Percentiles rank a stretch among this genome's conserved stretches.
Evolutionary conservation across 2,797 vertebrate species (phyloP).

Genomic region (Cichlasoma orientale): DNA sequence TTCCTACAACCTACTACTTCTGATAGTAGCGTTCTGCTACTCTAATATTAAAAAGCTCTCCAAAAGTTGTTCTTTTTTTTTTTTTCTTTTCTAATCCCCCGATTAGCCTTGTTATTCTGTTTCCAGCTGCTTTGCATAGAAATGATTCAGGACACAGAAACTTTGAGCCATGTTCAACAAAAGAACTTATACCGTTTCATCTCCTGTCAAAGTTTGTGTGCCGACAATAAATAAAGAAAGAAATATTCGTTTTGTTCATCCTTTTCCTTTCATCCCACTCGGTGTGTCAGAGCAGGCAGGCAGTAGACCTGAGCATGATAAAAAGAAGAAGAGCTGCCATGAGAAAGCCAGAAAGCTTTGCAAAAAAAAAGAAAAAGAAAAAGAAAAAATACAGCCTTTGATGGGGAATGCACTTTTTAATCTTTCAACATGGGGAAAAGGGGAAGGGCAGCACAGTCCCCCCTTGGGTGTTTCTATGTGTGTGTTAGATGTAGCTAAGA

Average conservation of each 20-base stretch:
- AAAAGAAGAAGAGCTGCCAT: conserved; percentile 49
- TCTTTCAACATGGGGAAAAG: conserved; percentile 53
- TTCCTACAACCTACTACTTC: neutral
- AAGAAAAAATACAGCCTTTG: conserved; percentile 61
- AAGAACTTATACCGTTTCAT: conserved; percentile 63
- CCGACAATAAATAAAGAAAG: conserved; percentile 77
- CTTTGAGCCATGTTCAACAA: conserved; percentile 63
- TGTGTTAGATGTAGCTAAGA: neutral
- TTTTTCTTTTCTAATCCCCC: conserved; percentile 36
- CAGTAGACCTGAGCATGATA: conserved; percentile 60
- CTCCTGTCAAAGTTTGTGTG: conserved; percentile 69
- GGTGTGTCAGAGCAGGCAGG: conserved; percentile 57
- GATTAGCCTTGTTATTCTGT: conserved; percentile 58
- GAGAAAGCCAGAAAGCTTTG: conserved; percentile 58
- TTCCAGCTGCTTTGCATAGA: conserved; percentile 51
- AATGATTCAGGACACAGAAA: conserved; percentile 67
- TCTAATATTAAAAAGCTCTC: conserved; percentile 38
- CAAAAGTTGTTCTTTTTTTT: conserved; percentile 4
- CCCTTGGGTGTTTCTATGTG: conserved; percentile 10
- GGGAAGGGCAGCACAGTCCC: conserved; percentile 26
- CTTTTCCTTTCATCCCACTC: conserved; percentile 77
- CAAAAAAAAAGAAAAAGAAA: conserved; percentile 11
- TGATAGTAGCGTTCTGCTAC: conserved; percentile 10
- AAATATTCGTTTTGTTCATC: conserved; percentile 68
- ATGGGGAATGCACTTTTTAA: conserved; percentile 65